Evolutionary conservation across 2,113 vertebrate species (phyloP), one percentile per base, ranked within the genome.

Genomic region (Nothobranchius furzeri): DNA sequence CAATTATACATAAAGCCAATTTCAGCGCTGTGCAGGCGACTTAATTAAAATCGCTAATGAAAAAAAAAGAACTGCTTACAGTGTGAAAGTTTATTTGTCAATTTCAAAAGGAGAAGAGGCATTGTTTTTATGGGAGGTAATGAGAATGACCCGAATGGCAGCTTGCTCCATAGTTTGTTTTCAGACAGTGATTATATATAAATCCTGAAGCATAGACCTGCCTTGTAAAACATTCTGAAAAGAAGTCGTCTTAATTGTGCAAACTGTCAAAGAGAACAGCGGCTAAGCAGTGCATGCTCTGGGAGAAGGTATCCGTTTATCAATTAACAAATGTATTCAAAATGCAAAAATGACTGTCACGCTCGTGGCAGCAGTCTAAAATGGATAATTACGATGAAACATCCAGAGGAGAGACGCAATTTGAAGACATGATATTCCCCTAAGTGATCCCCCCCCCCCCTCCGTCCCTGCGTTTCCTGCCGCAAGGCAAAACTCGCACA

Each of bases 21-120:
- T 92, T 93, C 90, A 90, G 81, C 88, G 85, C 87, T 89, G 89
- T 87, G 91, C 70, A 76, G 88, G 91, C 78, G 82, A 93, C 90
- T 93, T 93, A 93, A 93, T 93, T 93, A 93, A 93, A 93, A 93
- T 91, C 83, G 88, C 83, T 91, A 93, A 93, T 93, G 91, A 92
- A 93, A 90, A 92, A 93, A 67, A 76, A 90, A 76, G 80, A 88
- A 78, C 85, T 73, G 88, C 86, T 83, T 90, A 89, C 85, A 81
- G 79, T 85, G 81, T 50, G 78, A 68, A 87, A 86, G 78, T 91
- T 87, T 85, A 88, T 85, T 82, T 89, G 89, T 92, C 90, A 88
- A 84, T 91, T 88, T 90, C 74, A 80, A 88, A 88, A 84, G 79
- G 75, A 86, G 71, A 79, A 83, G 85, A 88, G 79, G 87, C 79